A percentile compares a stretch with the other conserved stretches of the same genome.
phyloP scores from a whole-genome alignment of 2,888 invertebrate species.

The Drosophila pullipes region DNA sequence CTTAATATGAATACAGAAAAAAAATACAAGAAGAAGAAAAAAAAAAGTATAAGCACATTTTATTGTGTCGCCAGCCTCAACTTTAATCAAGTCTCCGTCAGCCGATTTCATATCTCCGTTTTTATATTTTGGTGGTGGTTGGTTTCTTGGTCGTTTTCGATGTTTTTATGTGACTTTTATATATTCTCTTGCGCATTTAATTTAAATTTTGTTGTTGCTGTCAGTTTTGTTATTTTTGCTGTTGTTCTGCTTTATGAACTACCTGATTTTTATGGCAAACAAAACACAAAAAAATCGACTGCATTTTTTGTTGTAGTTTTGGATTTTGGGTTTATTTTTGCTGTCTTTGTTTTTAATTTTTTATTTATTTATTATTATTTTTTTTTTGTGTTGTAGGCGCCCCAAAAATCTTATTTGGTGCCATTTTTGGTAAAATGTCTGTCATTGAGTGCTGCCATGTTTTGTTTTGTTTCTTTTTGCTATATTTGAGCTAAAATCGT shows the following conservation, averaged over 20 bases:
- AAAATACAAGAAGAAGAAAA: constrained; percentile 7
- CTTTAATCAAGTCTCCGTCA: constrained; percentile 62
- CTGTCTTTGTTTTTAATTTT: constrained; percentile 20
- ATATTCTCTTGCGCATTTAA: constrained; percentile 71
- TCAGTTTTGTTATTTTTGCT: constrained; percentile 23
- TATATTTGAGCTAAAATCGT: constrained; percentile 59
- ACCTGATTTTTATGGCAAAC: constrained; percentile 67
- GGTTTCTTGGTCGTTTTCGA: constrained; percentile 15
- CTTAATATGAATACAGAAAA: constrained; percentile 58
- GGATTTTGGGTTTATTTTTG: constrained; percentile 2
- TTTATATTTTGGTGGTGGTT: constrained; percentile 8
- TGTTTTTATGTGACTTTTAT: constrained; percentile 57
- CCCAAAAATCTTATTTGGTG: constrained; percentile 45
- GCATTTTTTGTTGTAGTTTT: constrained; percentile 39
- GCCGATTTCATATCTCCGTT: constrained; percentile 29
- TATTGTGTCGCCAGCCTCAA: constrained; percentile 66
- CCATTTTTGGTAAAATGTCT: constrained; percentile 69
- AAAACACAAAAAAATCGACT: constrained; percentile 43
- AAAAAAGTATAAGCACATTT: constrained; percentile 62
- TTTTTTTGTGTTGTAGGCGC: constrained; percentile 49
- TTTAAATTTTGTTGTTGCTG: constrained; percentile 49
- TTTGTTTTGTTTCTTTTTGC: background rate
- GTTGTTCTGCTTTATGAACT: constrained; percentile 52
- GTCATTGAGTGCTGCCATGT: constrained; percentile 51
- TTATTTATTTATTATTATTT: constrained; percentile 6